phyloP scores from a whole-genome alignment of 2,888 invertebrate genomes.

The Emmelina monodactyla region DNA sequence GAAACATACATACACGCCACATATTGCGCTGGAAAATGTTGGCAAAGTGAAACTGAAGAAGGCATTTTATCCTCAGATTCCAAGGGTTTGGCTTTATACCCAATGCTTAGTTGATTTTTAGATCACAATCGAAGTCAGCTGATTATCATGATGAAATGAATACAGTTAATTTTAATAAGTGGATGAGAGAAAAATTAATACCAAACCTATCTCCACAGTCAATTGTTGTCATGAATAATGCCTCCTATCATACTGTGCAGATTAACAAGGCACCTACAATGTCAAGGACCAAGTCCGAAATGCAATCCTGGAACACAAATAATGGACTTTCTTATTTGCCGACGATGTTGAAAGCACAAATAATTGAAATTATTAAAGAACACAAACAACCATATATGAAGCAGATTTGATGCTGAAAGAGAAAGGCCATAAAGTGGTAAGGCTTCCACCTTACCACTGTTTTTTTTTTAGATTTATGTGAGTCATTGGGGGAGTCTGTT shows the following conservation, averaged over 20 bases:
- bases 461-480: not conserved
- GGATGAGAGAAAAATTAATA: constrained; percentile 13
- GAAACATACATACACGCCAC: constrained; percentile 13
- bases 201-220: constrained; percentile 10
- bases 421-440: too few relatives aligned
- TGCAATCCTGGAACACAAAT: constrained; percentile 4
- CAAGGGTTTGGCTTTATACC: constrained; percentile 10
- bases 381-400: too few relatives aligned
- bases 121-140: constrained; percentile 8
- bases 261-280: constrained; percentile 6
- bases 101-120: constrained; percentile 11
- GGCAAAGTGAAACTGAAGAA: constrained; percentile 8
- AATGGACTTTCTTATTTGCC: too few relatives aligned
- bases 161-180: constrained; percentile 11
- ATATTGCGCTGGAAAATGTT: constrained; percentile 8
- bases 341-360: too few relatives aligned
- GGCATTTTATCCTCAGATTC: constrained; percentile 8
- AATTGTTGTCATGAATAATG: constrained; percentile 12
- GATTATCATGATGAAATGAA: constrained; percentile 18
- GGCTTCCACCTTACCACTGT: too few relatives aligned
- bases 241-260: constrained; percentile 5
- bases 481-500: not conserved
- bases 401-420: too few relatives aligned
- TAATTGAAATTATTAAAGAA: too few relatives aligned
- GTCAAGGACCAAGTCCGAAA: constrained; percentile 1